A percentile compares a stretch with the other conserved stretches of the same genome.
These are phyloP conservation scores for Chlorodrepanis virens DNA, from an alignment of 2,113 vertebrate genomes.

Conservation along the genomic window DNA sequence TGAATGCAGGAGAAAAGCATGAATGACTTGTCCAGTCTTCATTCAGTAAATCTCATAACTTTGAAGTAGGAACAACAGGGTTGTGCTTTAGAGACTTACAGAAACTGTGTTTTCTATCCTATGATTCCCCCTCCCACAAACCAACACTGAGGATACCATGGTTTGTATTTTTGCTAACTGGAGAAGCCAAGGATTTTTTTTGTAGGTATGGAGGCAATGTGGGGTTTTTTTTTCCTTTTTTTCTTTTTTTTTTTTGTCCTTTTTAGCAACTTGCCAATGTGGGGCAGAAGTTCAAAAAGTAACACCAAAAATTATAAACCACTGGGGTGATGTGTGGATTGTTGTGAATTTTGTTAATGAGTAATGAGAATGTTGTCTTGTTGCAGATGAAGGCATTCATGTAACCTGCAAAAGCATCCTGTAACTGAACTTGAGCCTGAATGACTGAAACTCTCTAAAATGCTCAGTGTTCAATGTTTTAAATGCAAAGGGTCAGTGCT, in stretches of 20 bases:
- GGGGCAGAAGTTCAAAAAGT: neutral
- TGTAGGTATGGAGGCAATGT: conserved; percentile 57
- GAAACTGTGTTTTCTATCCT: conserved; percentile 82
- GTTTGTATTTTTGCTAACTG: conserved; percentile 81
- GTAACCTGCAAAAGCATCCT: conserved; percentile 47
- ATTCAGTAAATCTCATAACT: conserved; percentile 69
- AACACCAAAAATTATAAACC: conserved; percentile 57
- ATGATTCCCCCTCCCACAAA: conserved; percentile 58
- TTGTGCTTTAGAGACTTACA: conserved; percentile 80
- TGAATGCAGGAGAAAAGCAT: conserved; percentile 81
- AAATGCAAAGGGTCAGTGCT: conserved; percentile 42
- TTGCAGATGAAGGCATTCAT: conserved; percentile 46
- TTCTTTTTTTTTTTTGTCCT: neutral
- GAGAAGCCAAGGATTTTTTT: conserved; percentile 74
- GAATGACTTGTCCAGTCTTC: conserved; percentile 76
- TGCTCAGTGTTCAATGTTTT: conserved; percentile 51
- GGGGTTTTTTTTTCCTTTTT: accelerated
- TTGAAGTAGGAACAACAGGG: conserved; percentile 76
- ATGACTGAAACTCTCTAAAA: conserved; percentile 53
- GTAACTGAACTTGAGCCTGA: conserved; percentile 54
- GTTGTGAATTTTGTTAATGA: conserved; percentile 13
- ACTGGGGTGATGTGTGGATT: conserved; percentile 50
- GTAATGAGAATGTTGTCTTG: conserved; percentile 54
- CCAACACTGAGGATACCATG: conserved; percentile 68
- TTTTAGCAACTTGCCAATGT: neutral